phyloP scores from a whole-genome alignment of 2,797 vertebrate species.

The Ceryle rudis region DNA sequence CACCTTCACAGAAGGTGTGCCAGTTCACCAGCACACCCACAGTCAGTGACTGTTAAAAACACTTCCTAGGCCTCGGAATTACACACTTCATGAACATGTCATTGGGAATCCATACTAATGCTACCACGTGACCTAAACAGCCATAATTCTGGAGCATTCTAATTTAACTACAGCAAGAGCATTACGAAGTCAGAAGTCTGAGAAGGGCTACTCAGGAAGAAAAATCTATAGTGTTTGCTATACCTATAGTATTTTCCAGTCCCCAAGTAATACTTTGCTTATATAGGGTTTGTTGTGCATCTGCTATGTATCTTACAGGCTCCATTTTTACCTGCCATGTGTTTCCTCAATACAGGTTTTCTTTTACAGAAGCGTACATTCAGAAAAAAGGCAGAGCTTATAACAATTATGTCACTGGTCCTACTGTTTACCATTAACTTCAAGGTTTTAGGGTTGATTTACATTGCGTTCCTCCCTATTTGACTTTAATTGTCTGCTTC shows the following conservation, averaged over 20 bases:
- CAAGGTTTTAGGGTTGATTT: slow-evolving; percentile 71
- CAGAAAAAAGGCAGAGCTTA: slow-evolving; percentile 1
- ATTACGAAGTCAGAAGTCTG: background rate
- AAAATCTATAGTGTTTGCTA: background rate
- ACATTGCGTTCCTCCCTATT: slow-evolving; percentile 63
- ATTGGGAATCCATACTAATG: background rate
- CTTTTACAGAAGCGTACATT: background rate
- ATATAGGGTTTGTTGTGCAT: background rate
- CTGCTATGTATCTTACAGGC: background rate
- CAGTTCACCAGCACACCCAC: background rate
- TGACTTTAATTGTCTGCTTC: slow-evolving; percentile 77
- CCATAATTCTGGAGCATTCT: accelerated
- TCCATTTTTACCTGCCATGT: background rate
- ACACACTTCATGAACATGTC: accelerated
- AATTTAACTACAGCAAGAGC: background rate
- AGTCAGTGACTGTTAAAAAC: background rate
- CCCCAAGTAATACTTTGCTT: background rate
- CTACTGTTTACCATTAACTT: slow-evolving; percentile 37
- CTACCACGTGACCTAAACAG: accelerated
- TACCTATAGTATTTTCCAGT: background rate
- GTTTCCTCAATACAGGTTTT: background rate
- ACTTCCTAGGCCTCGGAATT: background rate
- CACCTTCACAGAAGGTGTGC: too few species aligned
- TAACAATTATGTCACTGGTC: slow-evolving; percentile 21
- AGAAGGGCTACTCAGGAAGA: background rate